Evolutionary conservation across 2,797 vertebrate genomes (phyloP).

Genomic region (Peromyscus nudipes): DNA sequence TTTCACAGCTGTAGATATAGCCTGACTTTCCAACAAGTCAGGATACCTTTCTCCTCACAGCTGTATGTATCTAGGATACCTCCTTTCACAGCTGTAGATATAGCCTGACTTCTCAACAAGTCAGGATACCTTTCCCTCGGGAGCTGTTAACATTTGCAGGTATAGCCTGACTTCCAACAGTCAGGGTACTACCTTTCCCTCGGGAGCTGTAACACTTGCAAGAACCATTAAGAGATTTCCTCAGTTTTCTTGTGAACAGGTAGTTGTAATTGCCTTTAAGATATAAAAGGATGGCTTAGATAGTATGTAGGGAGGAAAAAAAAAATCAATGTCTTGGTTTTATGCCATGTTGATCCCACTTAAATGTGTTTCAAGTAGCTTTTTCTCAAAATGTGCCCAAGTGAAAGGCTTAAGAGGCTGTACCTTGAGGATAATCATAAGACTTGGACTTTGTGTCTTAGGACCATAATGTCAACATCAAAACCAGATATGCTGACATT

Average conservation of each 20-base stretch:
- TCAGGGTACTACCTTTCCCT: too few relatives aligned
- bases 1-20: too few relatives aligned
- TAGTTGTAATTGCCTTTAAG: conserved; percentile 50
- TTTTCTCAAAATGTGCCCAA: not conserved
- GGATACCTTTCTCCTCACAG: too few relatives aligned
- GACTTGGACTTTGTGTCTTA: not conserved
- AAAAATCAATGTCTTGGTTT: conserved; percentile 15
- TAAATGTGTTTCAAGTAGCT: not conserved
- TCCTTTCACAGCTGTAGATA: too few relatives aligned
- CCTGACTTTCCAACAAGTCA: too few relatives aligned
- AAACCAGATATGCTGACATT: not conserved
- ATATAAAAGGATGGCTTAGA: conserved; percentile 20
- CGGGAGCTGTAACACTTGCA: too few relatives aligned
- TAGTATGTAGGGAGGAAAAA: not conserved
- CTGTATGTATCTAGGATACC: too few relatives aligned
- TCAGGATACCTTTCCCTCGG: too few relatives aligned
- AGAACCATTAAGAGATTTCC: not conserved
- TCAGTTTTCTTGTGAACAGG: not conserved
- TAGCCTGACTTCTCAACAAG: too few relatives aligned
- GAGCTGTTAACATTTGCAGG: too few relatives aligned
- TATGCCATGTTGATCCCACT: not conserved
- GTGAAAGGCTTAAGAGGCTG: not conserved
- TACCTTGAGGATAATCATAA: not conserved
- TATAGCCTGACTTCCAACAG: too few relatives aligned
- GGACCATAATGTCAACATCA: not conserved